phyloP scores from a whole-genome alignment of 2,888 invertebrate genomes.

The Drosophila buzzatii region DNA sequence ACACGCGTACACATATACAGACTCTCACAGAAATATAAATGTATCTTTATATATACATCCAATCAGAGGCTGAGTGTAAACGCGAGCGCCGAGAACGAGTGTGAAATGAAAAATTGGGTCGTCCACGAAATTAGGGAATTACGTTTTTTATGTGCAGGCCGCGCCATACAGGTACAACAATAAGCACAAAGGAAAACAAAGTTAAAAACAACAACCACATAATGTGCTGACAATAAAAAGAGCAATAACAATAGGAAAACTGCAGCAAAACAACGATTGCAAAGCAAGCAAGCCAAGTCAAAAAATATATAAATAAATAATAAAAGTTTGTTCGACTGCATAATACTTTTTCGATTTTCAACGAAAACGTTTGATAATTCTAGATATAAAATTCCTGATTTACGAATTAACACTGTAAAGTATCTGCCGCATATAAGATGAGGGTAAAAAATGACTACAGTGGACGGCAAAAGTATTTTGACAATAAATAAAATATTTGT shows the following conservation, averaged over 20 bases:
- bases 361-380: no score
- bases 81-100: slow-evolving; percentile 12
- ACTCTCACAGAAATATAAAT: slow-evolving; percentile 8
- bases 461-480: no score
- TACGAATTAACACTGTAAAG: no score
- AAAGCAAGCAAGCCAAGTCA: slow-evolving; percentile 20
- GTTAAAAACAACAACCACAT: slow-evolving; percentile 18
- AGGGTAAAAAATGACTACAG: no score
- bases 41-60: not conserved
- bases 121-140: slow-evolving; percentile 47
- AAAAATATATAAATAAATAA: slow-evolving; percentile 1
- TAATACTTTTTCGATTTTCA: not conserved
- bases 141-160: slow-evolving; percentile 22
- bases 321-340: not conserved
- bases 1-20: slow-evolving; percentile 9
- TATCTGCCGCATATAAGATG: no score
- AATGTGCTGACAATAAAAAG: slow-evolving; percentile 25
- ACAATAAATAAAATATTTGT: no score
- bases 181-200: slow-evolving; percentile 31
- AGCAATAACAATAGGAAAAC: slow-evolving; percentile 12
- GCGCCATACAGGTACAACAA: slow-evolving; percentile 32
- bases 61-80: slow-evolving; percentile 6
- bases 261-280: slow-evolving; percentile 27
- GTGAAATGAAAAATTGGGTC: slow-evolving; percentile 38
- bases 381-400: no score